A percentile compares a stretch with the other conserved stretches of the same genome.
phyloP scores from a whole-genome alignment of 53 echinoderm and acorn worm genomes.

The Patiria pectinifera region DNA sequence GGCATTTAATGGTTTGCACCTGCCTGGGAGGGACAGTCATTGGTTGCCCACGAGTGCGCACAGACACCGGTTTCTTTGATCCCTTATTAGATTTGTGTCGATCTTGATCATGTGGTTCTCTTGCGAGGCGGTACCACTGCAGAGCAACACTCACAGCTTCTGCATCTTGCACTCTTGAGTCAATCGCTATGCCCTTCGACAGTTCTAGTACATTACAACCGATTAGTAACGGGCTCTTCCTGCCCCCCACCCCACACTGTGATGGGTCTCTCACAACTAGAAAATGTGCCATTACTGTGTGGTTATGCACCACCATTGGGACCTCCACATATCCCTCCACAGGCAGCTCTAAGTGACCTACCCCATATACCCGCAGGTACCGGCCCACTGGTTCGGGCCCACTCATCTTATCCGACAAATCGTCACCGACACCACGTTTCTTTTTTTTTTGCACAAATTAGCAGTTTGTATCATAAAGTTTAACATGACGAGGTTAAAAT shows the following conservation, averaged over 20 bases:
- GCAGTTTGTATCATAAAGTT: no score
- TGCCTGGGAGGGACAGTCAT: background rate
- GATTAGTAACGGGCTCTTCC: no score
- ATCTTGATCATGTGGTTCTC: background rate
- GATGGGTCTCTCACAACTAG: conserved; percentile 3
- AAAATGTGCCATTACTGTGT: background rate
- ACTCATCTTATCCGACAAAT: background rate
- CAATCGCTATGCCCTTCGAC: no score
- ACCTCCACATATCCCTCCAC: conserved; percentile 27
- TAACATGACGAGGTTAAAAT: no score
- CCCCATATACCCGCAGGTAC: conserved; percentile 19
- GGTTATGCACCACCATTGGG: background rate
- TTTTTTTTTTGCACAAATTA: no score
- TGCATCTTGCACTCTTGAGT: no score
- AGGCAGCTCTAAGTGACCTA: background rate
- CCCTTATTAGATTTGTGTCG: background rate
- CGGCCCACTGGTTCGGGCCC: conserved; percentile 7
- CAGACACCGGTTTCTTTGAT: background rate
- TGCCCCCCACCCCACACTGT: background rate
- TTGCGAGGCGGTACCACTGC: background rate
- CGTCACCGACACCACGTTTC: no score
- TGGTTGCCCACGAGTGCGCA: background rate
- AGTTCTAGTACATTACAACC: no score
- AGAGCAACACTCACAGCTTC: no score
- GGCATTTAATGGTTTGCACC: no score